Percentiles rank a stretch among this genome's conserved stretches.
These are phyloP conservation scores for Ophioninae sp. DNA, from an alignment of 2,888 invertebrate genomes.

Conservation along the genomic window DNA sequence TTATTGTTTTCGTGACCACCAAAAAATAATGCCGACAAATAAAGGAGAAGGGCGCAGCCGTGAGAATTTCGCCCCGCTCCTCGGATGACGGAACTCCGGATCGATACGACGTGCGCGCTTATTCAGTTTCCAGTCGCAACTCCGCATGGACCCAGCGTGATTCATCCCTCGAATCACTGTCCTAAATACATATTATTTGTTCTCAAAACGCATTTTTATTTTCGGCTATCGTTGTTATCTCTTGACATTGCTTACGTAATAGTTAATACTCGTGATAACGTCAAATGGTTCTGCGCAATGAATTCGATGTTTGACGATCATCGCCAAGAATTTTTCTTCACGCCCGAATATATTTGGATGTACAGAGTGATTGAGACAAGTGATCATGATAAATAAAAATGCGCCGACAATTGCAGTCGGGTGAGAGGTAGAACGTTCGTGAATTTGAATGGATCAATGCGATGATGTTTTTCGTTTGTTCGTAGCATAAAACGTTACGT, in stretches of 20 bases:
- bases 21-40: conserved; percentile 8
- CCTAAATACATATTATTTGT: conserved; percentile 25
- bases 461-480: not conserved
- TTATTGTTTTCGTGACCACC: conserved; percentile 4
- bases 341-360: conserved; percentile 20
- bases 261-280: not conserved
- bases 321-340: conserved; percentile 1
- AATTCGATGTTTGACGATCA: not conserved
- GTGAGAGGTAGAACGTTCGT: not conserved
- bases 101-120: conserved; percentile 74
- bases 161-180: conserved; percentile 54
- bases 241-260: not conserved
- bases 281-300: conserved; percentile 34
- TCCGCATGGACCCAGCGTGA: conserved; percentile 66
- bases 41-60: conserved; percentile 60
- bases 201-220: not conserved
- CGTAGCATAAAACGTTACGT: not conserved
- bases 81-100: conserved; percentile 59
- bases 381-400: conserved; percentile 11
- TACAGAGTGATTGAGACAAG: conserved; percentile 27
- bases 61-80: conserved; percentile 49
- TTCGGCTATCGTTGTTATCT: not conserved
- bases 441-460: no score
- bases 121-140: conserved; percentile 63
- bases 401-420: not conserved